These are phyloP conservation scores for Toxotes lorentzi DNA, from an alignment of 2,797 vertebrate species.

Conservation along the genomic window DNA sequence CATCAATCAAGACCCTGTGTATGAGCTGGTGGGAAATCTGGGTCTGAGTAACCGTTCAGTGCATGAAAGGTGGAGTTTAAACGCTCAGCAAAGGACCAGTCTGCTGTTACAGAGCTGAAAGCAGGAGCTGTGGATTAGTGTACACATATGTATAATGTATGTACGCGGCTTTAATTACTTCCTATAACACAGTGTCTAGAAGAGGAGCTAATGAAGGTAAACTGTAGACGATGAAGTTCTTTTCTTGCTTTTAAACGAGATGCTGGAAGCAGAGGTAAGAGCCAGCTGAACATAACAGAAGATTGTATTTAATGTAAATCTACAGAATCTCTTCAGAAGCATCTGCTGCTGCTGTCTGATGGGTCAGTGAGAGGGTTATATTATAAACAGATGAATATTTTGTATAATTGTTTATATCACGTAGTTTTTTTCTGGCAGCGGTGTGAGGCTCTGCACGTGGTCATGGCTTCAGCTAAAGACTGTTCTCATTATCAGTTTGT, in stretches of 20 bases:
- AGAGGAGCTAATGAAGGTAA: conserved; percentile 7
- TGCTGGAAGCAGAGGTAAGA: conserved; percentile 63
- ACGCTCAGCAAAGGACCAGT: not conserved
- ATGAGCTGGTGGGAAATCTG: conserved; percentile 55
- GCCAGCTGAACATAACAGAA: not conserved
- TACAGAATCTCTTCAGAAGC: not conserved
- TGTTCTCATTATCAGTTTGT: too few species aligned
- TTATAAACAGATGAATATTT: not conserved
- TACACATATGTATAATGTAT: not conserved
- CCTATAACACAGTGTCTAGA: not conserved
- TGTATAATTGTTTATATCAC: not conserved
- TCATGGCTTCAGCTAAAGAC: too few species aligned
- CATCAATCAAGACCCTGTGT: conserved; percentile 54
- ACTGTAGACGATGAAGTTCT: not conserved
- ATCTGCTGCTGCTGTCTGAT: not conserved
- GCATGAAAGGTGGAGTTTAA: not conserved
- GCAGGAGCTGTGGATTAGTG: not conserved
- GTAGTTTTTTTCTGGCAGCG: too few species aligned
- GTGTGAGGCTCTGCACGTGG: too few species aligned
- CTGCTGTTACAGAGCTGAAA: not conserved
- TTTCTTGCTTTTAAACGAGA: conserved; percentile 13
- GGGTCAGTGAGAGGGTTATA: too few species aligned
- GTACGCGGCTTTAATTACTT: not conserved
- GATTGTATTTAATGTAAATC: not conserved
- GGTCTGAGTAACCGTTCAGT: not conserved